Conservation (phyloP, 2,797 vertebrate species). For the Scleropages formosus region DNA sequence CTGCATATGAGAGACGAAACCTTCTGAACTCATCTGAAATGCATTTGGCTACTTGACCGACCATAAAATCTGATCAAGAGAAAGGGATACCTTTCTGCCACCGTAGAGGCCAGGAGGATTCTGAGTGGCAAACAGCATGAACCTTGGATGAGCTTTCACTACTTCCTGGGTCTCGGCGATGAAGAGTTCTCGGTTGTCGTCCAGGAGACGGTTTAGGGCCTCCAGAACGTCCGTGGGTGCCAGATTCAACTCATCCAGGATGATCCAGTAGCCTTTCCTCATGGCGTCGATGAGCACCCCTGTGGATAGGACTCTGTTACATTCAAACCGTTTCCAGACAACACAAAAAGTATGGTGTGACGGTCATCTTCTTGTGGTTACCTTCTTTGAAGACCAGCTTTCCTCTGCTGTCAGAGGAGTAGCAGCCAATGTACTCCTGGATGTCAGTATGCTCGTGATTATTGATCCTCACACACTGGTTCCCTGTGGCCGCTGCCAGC, state of each 20-base stretch:
- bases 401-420: conserved; percentile 81
- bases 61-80: background rate
- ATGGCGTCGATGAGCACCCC: conserved; percentile 94
- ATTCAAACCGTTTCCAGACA: background rate
- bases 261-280: conserved; percentile 96
- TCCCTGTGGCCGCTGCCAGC: conserved; percentile 87
- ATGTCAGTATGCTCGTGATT: conserved; percentile 98
- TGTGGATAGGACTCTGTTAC: conserved; percentile 45
- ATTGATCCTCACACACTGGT: conserved; percentile 94
- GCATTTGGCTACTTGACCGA: background rate
- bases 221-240: conserved; percentile 95
- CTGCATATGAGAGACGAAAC: conserved; percentile 52
- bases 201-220: conserved; percentile 90
- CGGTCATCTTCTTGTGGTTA: conserved; percentile 40
- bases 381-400: conserved; percentile 93
- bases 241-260: conserved; percentile 93
- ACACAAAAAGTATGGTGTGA: background rate
- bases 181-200: conserved; percentile 94
- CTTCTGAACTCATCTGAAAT: background rate
- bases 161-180: conserved; percentile 95
- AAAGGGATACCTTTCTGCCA: conserved; percentile 83
- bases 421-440: conserved; percentile 97
- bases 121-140: conserved; percentile 97
- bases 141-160: conserved; percentile 88
- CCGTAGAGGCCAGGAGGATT: conserved; percentile 96